These are phyloP conservation scores for Mimachlamys varia DNA, from an alignment of 2,888 invertebrate species.

Conservation along the genomic window DNA sequence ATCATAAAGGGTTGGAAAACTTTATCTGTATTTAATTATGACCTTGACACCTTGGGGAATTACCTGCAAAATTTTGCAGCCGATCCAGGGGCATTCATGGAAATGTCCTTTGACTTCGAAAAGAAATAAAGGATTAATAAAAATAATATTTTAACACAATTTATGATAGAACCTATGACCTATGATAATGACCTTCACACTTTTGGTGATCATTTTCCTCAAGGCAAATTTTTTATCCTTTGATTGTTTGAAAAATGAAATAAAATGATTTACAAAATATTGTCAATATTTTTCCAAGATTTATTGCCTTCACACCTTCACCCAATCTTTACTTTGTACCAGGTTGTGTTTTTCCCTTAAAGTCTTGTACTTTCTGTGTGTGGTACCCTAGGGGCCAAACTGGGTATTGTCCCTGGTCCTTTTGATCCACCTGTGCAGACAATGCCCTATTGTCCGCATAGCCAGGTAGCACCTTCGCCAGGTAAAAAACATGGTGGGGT, in stretches of 20 bases:
- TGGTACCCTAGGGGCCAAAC: background rate
- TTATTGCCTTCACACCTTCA: background rate
- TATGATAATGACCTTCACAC: background rate
- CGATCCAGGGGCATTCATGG: background rate
- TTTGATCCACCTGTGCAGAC: constrained; percentile 19
- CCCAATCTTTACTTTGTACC: background rate
- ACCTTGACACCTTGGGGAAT: background rate
- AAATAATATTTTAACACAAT: background rate
- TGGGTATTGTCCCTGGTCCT: background rate
- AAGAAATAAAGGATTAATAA: background rate
- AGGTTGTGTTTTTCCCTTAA: constrained; percentile 21
- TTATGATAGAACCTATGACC: background rate
- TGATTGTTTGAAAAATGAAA: background rate
- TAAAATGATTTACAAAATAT: background rate
- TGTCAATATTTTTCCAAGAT: background rate
- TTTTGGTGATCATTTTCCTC: background rate
- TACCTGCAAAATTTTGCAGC: background rate
- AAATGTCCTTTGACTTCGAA: background rate
- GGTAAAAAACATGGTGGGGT: background rate
- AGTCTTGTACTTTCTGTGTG: background rate
- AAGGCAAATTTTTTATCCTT: background rate
- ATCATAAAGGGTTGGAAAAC: background rate
- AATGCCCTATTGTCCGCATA: background rate
- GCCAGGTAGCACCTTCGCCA: background rate
- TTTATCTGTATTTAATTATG: background rate